phyloP scores from a whole-genome alignment of 37 sponge, comb jelly and placozoan genomes.

The Chondrosia reniformis region DNA sequence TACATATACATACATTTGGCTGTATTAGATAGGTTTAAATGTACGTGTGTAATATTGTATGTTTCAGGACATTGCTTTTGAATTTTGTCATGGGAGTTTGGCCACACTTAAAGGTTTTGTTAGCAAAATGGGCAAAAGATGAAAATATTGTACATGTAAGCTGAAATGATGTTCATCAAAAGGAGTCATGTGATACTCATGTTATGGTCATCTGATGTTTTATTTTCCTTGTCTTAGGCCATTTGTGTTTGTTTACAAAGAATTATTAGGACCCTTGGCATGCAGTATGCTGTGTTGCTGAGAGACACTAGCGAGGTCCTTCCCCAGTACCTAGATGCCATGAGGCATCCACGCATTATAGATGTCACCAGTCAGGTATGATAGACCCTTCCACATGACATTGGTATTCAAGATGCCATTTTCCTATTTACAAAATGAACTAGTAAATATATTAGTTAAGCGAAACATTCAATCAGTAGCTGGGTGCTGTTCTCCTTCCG shows the following conservation, averaged over 20 bases:
- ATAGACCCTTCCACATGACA: background rate
- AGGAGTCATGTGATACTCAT: no score
- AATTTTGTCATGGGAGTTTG: slow-evolving; percentile 38
- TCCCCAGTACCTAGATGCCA: slow-evolving; percentile 50
- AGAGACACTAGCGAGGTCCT: slow-evolving; percentile 57
- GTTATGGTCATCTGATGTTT: no score
- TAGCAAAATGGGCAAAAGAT: slow-evolving; percentile 52
- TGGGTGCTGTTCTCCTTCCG: slow-evolving; percentile 62
- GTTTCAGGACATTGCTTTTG: no score
- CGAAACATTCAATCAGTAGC: no score
- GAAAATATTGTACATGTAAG: slow-evolving; percentile 54
- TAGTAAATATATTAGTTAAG: no score
- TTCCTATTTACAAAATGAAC: no score
- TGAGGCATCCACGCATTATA: slow-evolving; percentile 45
- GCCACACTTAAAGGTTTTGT: slow-evolving; percentile 38
- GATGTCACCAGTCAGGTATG: slow-evolving; percentile 49
- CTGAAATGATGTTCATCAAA: no score
- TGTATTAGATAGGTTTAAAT: no score
- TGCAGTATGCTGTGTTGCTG: slow-evolving; percentile 59
- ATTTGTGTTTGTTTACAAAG: slow-evolving; percentile 48
- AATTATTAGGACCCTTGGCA: slow-evolving; percentile 29
- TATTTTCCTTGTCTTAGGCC: background rate
- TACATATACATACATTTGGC: no score
- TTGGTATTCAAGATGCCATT: no score
- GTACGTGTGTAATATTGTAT: no score